Evolutionary conservation across 2,113 vertebrate genomes (phyloP), one percentile per base, ranked within the genome.

Genomic region (Prinia subflava): DNA sequence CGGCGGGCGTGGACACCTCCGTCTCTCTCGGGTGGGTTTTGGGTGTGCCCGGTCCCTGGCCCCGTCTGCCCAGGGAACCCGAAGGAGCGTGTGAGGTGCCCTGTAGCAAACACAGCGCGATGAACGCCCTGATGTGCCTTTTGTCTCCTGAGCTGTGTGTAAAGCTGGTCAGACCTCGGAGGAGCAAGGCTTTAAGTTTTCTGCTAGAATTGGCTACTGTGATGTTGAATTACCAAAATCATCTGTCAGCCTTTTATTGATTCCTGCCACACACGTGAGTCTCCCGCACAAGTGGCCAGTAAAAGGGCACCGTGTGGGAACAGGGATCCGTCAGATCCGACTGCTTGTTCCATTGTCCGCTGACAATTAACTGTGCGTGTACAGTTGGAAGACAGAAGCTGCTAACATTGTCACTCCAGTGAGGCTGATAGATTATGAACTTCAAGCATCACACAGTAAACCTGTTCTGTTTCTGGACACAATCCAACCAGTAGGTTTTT

Each of bases 271-370:
- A 1, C 10, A 3, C 11, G 1, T 13, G 75, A 62, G 52, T 49
- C 65, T 70, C 56, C 71, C n/a, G 2, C 17, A 15, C 24, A 8
- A 44, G 18, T 5, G 46, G 42, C 52, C 62, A 20, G 6, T 22
- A 7, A 64, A 47, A 52, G 33, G 37, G 37, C 30, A 41, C 13
- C 15, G 0, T 57, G n/a, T 44, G 80, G 59, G 73, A 68, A 39
- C 8, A 5, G 27, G 37, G 21, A 33, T 21, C 50, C 42, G 44
- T 22, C n/a, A 49, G 39, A 25, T 31, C 22, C 0, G 0, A 18
- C 30, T 18, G 49, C 39, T 46, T 13, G 15, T 50, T 41, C 25
- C 33, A 1, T 30, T 46, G n/a, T 31, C 30, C 13, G 0, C 27
- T 31, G 76, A 4, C 10, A 12, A 22, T 46, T 81, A 42, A 27